These are phyloP conservation scores for Podarcis lilfordi DNA, from an alignment of 2,797 vertebrate genomes.

Conservation along the genomic window DNA sequence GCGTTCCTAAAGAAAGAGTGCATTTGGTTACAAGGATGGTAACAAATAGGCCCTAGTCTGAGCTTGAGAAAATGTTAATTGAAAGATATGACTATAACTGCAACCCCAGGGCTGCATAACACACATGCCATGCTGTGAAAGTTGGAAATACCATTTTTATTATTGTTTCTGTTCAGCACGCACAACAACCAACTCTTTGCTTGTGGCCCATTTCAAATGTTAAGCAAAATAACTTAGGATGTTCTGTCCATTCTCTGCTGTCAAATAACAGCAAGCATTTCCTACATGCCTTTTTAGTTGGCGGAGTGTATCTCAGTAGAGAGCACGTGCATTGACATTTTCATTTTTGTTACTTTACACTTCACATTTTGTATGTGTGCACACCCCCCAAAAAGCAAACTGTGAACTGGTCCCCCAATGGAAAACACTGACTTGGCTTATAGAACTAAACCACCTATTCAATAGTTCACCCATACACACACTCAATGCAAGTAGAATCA, in stretches of 20 bases:
- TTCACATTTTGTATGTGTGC: neutral
- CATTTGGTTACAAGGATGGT: neutral
- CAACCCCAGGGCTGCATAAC: neutral
- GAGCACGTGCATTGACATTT: neutral
- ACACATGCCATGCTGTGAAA: neutral
- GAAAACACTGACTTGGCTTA: neutral
- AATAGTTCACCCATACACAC: too few species aligned
- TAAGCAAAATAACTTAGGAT: neutral
- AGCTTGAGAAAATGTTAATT: neutral
- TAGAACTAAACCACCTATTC: neutral
- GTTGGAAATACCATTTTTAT: constrained; percentile 2
- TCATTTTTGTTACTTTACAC: neutral
- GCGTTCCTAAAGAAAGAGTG: neutral
- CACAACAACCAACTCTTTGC: neutral
- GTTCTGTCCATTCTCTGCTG: neutral
- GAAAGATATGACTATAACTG: neutral
- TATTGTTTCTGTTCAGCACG: neutral
- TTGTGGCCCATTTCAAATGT: neutral
- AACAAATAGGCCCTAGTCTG: neutral
- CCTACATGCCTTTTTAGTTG: neutral
- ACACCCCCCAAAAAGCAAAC: neutral
- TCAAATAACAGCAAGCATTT: neutral
- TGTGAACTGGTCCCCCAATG: neutral
- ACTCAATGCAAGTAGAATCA: too few species aligned
- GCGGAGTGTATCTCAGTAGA: neutral